Evolutionary conservation across 2,888 invertebrate species (phyloP).

Genomic region (Neocrepidodera transversa): DNA sequence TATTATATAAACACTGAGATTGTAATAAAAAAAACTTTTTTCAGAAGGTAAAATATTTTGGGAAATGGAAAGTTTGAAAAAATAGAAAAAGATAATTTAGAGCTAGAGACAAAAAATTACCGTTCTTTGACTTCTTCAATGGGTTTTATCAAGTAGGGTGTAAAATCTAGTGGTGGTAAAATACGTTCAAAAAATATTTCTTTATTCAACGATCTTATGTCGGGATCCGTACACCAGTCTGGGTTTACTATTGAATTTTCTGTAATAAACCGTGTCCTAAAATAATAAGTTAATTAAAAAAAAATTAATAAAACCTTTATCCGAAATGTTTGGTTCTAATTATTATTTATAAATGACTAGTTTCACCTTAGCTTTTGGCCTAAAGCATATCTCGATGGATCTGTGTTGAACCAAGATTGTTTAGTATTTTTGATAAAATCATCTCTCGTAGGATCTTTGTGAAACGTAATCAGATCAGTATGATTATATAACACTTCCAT

Average conservation of each 20-base stretch:
- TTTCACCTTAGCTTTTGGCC: constrained; percentile 48
- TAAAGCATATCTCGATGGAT: constrained; percentile 44
- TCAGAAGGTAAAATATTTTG: too few species aligned
- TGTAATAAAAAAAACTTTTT: too few species aligned
- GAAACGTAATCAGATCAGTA: constrained; percentile 38
- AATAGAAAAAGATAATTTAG: too few species aligned
- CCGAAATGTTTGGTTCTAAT: too few species aligned
- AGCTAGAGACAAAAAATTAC: too few species aligned
- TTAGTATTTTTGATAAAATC: constrained; percentile 48
- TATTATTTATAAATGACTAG: too few species aligned
- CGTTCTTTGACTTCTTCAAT: constrained; percentile 3
- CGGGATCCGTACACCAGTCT: constrained; percentile 2
- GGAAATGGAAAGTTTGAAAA: too few species aligned
- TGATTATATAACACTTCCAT: constrained; percentile 44
- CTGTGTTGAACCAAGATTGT: constrained; percentile 46
- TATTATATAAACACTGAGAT: too few species aligned
- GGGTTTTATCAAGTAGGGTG: constrained; percentile 15
- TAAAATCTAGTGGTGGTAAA: constrained; percentile 25
- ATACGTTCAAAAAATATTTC: constrained; percentile 28
- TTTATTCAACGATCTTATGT: constrained; percentile 21
- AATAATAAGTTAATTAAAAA: constrained; percentile 12
- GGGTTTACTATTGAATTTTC: constrained; percentile 23
- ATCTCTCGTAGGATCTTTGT: constrained; percentile 43
- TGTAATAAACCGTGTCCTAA: constrained; percentile 23
- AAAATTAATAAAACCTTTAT: too few species aligned